Evolutionary conservation across 2,113 vertebrate genomes (phyloP), one percentile per base, ranked within the genome.

Genomic region (Pollachius pollachius): DNA sequence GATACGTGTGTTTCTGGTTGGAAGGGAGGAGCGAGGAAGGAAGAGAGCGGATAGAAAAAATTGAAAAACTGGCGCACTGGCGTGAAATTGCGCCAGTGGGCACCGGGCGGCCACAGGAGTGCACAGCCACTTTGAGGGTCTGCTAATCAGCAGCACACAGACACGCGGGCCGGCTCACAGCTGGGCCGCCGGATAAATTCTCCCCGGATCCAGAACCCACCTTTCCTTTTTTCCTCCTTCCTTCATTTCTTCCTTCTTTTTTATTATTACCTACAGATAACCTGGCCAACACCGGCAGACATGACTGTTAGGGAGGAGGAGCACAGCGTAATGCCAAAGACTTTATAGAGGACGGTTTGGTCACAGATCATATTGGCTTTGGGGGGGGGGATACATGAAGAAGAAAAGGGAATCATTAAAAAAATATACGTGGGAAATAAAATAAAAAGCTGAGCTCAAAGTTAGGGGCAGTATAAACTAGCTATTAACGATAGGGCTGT

Each of bases 91-190:
- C 56, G 76, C 87, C 77, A 80, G 79, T 87, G 83, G 84, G 83
- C 69, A 78, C 62, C 30, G 80, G 79, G 79, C 62, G 78, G 82
- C 80, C 73, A 73, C 72, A 77, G 81, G 84, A 70, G 85, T 67
- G 65, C 18, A 6, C 9, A 1, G 62, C 80, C 82, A 80, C 83
- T 88, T 88, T 90, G 85, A 90, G 84, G 73, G 80, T 71, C 75
- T 52, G 78, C 84, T 93, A 92, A 92, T 93, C 91, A 91, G 88
- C 84, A 63, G 80, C 79, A 67, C 75, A 78, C 89, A 90, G 88
- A 87, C 80, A 74, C 81, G 78, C 41, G 75, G 76, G 84, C 80
- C 67, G 70, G 81, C 77, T 78, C 83, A 56, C 88, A 83, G 87
- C 88, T 85, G 84, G 66, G 84, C 76, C 71, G 67, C 6, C 17